Evolutionary conservation across 1,140 invertebrate species (phyloP).

Genomic region (Hyles euphorbiae): DNA sequence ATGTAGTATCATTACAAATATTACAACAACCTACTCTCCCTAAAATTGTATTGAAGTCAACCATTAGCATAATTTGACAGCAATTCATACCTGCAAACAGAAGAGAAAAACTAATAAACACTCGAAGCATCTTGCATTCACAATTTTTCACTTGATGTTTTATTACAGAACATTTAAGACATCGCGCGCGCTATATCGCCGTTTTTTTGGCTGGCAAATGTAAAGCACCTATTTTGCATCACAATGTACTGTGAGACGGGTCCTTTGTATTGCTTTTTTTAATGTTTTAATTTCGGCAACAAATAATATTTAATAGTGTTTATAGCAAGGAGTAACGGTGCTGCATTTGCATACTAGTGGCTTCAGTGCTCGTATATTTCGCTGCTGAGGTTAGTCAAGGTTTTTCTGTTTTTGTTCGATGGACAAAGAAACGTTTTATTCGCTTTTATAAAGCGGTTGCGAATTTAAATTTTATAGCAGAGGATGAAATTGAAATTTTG

Average conservation of each 20-base stretch:
- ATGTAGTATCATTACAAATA: too few relatives aligned
- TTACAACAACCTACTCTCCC: too few relatives aligned
- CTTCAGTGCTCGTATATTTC: neutral
- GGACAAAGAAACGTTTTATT: too few relatives aligned
- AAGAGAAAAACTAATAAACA: too few relatives aligned
- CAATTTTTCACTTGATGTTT: too few relatives aligned
- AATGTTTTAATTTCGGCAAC: constrained; percentile 63
- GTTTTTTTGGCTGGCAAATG: constrained; percentile 20
- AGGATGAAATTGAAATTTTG: too few relatives aligned
- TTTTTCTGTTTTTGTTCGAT: neutral
- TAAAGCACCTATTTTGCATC: constrained; percentile 41
- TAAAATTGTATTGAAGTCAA: too few relatives aligned
- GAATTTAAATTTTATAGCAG: too few relatives aligned
- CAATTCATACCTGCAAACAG: too few relatives aligned
- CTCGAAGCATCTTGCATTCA: too few relatives aligned
- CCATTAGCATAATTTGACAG: too few relatives aligned
- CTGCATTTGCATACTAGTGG: constrained; percentile 53
- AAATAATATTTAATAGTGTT: constrained; percentile 54
- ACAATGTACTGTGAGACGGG: constrained; percentile 48
- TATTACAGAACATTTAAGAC: neutral
- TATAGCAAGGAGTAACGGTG: constrained; percentile 36
- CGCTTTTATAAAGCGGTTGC: too few relatives aligned
- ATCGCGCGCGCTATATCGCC: neutral
- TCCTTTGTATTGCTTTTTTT: constrained; percentile 31
- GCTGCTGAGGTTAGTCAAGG: neutral